Evolutionary conservation across 2,888 invertebrate genomes (phyloP), one percentile per base, ranked within the genome.

Genomic region (Cordilura impudica): DNA sequence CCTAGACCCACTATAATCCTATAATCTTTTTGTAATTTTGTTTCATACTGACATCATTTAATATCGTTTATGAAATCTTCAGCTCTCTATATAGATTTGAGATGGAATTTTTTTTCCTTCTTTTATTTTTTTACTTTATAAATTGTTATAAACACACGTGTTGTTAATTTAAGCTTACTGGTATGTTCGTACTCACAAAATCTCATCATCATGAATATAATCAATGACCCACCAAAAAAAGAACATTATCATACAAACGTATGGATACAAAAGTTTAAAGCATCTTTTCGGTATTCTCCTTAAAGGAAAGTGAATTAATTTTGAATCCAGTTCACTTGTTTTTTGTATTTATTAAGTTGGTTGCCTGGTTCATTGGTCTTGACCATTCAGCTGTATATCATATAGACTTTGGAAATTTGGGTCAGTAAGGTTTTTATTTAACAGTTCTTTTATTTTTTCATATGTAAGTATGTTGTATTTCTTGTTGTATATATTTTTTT

Each of bases 251-350:
- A 16, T 45, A 47, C 49, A 35, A 58, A 26, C 14, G 18, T 7
- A 23, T 21, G n/a, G 67, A 66, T 74, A 71, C n/a, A n/a, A n/a
- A n/a, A n/a, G n/a, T 72, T 63, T 60, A 73, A 67, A 81, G 63
- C 82, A 60, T 54, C 49, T 67, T 63, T 63, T 29, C 26, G 12
- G 54, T 43, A 18, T 67, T 53, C 65, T 66, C 49, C 65, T 77
- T 70, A 67, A 76, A 73, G 77, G 78, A 82, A 79, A 81, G 78
- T 73, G 79, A 81, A 73, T 74, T 75, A 80, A 75, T 80, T 81
- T 72, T 47, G 12, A n/a, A 4, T 39, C 3, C n/a, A 4, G 31
- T 56, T 58, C 47, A 53, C 8, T 14, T 58, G 65, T 23, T 29
- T 26, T 14, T 26, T 51, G 14, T 31, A 14, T 45, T 45, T 47